Evolutionary conservation across 2,797 vertebrate species (phyloP).

Genomic region (Typhlichthys subterraneus): DNA sequence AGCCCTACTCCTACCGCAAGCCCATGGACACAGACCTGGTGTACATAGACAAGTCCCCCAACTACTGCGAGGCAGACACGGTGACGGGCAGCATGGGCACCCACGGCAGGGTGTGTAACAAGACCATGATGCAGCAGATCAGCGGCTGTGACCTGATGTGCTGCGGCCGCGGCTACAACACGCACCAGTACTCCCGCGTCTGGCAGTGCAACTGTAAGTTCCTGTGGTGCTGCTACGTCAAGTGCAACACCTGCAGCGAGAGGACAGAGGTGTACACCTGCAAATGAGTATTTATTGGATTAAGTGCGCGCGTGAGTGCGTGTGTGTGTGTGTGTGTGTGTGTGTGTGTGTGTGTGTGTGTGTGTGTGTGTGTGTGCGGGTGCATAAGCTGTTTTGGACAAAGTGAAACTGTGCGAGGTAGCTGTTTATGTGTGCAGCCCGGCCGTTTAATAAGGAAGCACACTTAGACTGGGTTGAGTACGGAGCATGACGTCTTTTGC

Average conservation of each 20-base stretch:
- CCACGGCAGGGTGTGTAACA: conserved; percentile 94
- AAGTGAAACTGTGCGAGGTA: conserved; percentile 3
- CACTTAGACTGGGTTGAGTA: conserved; percentile 43
- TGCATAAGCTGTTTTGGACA: conserved; percentile 13
- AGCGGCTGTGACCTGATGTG: conserved; percentile 96
- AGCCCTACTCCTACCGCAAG: conserved; percentile 92
- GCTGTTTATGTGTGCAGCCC: conserved; percentile 18
- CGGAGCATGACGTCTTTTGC: conserved; percentile 58
- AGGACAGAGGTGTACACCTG: conserved; percentile 97
- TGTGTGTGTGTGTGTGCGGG: neutral
- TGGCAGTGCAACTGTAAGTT: conserved; percentile 99
- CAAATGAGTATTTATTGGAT: conserved; percentile 84
- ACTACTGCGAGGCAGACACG: conserved; percentile 94
- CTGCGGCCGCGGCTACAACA: conserved; percentile 97
- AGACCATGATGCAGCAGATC: conserved; percentile 89
- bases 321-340: conserved; percentile 22
- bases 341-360: conserved; percentile 5
- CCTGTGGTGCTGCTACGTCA: conserved; percentile 98
- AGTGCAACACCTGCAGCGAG: conserved; percentile 98
- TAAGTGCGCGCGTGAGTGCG: neutral
- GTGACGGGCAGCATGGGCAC: conserved; percentile 92
- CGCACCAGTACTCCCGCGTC: conserved; percentile 94
- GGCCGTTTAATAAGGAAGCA: conserved; percentile 39
- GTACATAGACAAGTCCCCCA: conserved; percentile 95
- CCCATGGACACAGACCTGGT: conserved; percentile 96